Evolutionary conservation across 1,140 invertebrate species (phyloP), one percentile per base, ranked within the genome.

Genomic region (Drosophila nikananu): DNA sequence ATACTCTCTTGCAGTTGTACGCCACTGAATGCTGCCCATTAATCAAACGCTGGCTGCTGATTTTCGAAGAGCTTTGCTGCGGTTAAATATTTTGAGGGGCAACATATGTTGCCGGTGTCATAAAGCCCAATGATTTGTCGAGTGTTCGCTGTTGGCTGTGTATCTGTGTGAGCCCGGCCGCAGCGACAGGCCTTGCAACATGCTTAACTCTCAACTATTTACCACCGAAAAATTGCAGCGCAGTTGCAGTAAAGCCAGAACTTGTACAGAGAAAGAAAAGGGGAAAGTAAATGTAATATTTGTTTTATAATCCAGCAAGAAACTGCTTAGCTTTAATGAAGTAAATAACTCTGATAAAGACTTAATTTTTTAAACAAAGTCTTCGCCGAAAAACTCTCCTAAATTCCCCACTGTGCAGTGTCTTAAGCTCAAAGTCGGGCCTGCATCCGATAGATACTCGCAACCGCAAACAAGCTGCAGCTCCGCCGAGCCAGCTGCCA

Each of bases 11-110:
- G 77, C 77, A 86, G 75, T 87, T 80, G 83, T 82, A 84, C 30
- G 39, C 49, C 67, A 27, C 75, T 81, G 86, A 90, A 89, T 73
- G 81, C 63, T 67, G 78, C 70, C 70, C 86, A 89, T 89, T 89
- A 89, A 89, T 89, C 84, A 89, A 70, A 68, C 25, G 41, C 27
- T n/a, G 44, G 63, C 58, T 62, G 76, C 55, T 77, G 42, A 60
- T 61, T 61, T 72, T 62, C 62, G 58, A 65, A 68, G 62, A 72
- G 76, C 79, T 86, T 83, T 80, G 63, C 86, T 89, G 86, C 52
- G 84, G 84, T 89, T 90, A 90, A 89, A 89, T 89, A 90, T 89
- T 89, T 89, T 89, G 84, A 89, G 83, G 77, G 86, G 77, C 86
- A 84, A 89, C 86, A 89, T 83, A 79, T 90, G 84, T 90, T 84